Conservation (phyloP, 2,113 vertebrate genomes). For the crab-eating macaque (Macaca fascicularis) region T2T-MFA8v1.1 NC_088388.1:27725501-27726000, state of each 20-base stretch:
- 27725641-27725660: not conserved
- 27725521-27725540: not conserved
- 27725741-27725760: not conserved
- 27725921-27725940: not conserved
- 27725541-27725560: not conserved
- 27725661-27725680: not conserved
- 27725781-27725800: not conserved
- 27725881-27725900: not conserved
- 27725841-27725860: not conserved
- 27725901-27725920: not conserved
- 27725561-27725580: not conserved
- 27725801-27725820: not conserved
- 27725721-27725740: not conserved
- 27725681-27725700: not conserved
- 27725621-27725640: not conserved
- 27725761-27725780: not conserved
- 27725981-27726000: not conserved
- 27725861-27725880: not conserved
- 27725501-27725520: not conserved
- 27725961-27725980: not conserved
- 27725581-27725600: not conserved
- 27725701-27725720: accelerated
- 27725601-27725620: not conserved
- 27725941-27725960: not conserved
- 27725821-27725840: not conserved